These are phyloP conservation scores for Malaclemys terrapin DNA, from an alignment of 2,113 vertebrate genomes.

Conservation along the genomic window DNA sequence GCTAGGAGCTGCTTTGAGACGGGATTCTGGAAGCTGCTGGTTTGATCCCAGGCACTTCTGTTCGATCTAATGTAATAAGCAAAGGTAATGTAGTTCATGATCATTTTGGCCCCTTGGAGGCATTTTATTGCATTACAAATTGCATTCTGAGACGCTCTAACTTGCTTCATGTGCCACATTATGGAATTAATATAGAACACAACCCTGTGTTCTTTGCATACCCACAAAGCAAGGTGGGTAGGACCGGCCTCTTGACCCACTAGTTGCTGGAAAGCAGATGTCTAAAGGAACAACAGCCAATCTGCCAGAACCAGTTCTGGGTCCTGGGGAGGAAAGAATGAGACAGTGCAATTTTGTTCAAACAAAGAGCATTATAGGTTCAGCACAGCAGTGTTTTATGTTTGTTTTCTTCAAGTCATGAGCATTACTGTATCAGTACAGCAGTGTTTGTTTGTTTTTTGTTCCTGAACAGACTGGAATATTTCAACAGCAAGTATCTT, in stretches of 20 bases:
- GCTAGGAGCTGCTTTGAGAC: neutral
- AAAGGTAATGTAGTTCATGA: neutral
- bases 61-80: neutral
- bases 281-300: neutral
- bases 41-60: neutral
- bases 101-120: neutral
- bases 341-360: neutral
- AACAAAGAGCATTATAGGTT: neutral
- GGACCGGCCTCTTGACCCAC: neutral
- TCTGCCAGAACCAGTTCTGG: fast-evolving
- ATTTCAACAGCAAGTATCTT: slow-evolving; percentile 88
- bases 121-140: neutral
- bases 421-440: neutral
- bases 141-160: neutral
- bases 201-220: neutral
- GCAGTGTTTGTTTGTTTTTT: neutral
- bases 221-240: neutral
- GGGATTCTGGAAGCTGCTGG: neutral
- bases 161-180: neutral
- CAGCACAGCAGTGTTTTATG: neutral
- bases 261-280: neutral
- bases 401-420: neutral
- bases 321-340: neutral
- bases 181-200: neutral
- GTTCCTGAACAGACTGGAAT: slow-evolving; percentile 78